Base-by-base conservation (phyloP, 2,113 vertebrate species). In the Anguilla rostrata region DNA sequence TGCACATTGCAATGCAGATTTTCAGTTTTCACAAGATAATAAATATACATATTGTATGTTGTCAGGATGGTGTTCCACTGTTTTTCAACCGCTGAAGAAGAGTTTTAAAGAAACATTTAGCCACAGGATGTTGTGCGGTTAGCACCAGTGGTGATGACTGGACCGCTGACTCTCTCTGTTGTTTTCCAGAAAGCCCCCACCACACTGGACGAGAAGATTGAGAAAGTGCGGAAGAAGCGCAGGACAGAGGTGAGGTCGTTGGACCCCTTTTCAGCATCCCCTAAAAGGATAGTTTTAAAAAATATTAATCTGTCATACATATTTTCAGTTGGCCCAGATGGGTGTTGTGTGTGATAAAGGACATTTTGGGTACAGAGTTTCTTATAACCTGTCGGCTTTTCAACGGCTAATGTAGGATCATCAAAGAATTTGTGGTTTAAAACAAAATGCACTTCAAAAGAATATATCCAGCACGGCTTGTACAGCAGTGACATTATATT, bases 181-280 rank as follows among this genome's bases (percentile, higher is more conserved):
- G 63, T 57, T 57, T 89, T 86, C 26, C 87, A 99, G 98, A 97
- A 91, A 93, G 92, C 93, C 1, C 93, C 95, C 1, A 99, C 98
- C 0, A 99, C 97, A 0, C 89, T 99, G 89, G 98, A 99, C 85
- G 97, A 99, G 91, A 99, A 99, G 93, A 99, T 99, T 2, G 98
- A 98, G 81, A 96, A 97, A 91, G 95, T 99, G 81, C 94, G 98
- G 18, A 97, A 97, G 93, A 96, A 96, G 66, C 96, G 98, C 88
- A 98, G 96, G 88, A 90, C 90, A 0, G 96, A 97, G 95, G 97
- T 98, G 39, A 92, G 94, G 71, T 4, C 0, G n/a, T 29, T 71
- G 26, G n/a, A 22, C 66, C 66, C 66, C 26, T 11, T 7, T 43
- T 60, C 56, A 60, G 56, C 56, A n/a, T n/a, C n/a, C n/a, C n/a